Base-by-base conservation (phyloP, 2,797 vertebrate species). In the Tympanoctomys barrerae region DNA sequence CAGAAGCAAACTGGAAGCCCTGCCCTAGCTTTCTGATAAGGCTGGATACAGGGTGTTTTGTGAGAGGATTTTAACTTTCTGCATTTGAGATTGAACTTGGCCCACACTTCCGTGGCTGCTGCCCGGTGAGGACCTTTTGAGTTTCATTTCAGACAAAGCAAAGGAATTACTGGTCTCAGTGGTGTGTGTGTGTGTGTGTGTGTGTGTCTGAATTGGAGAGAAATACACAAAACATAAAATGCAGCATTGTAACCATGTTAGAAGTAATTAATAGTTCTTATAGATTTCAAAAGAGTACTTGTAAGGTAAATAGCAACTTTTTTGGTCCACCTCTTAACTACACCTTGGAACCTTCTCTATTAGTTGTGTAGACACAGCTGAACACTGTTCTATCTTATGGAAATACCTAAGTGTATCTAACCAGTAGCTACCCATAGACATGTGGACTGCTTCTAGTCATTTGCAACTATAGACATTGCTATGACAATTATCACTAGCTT, bases 111-210 rank as follows among this genome's bases (percentile, higher is more conserved):
- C 39, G 49, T 89, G 77, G 66, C 77, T 62, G 26, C 52, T 78
- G 75, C 28, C 42, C 93, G 64, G 10, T 46, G 52, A 89, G 16
- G 70, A 10, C 33, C 42, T 64, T 93, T 93, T 64, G 46, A 88
- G 62, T 95, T 75, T 36, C 59, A 87, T 33, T 91, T 94, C 26
- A 87, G 59, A 79, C 77, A 94, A 87, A 87, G 64, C 31, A 75
- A 91, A 95, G 36, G 3, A 86, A 80, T 87, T 57, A 39, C 59
- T 90, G 64, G 14, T 77, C 33, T 68, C 82, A 62, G 79, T 11
- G 54, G 16, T 7, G 0, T 13, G 70, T 42, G 70, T 24, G 70
- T 42, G 10, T 24, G 6, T 71, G 36, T n/a, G 36, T 62, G 13
- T 2, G 54, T 19, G 16, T 73, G 10, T 85, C 89, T 90, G 28